Evolutionary conservation across 2,888 invertebrate species (phyloP), one percentile per base, ranked within the genome.

Genomic region (Chalcis sispes): DNA sequence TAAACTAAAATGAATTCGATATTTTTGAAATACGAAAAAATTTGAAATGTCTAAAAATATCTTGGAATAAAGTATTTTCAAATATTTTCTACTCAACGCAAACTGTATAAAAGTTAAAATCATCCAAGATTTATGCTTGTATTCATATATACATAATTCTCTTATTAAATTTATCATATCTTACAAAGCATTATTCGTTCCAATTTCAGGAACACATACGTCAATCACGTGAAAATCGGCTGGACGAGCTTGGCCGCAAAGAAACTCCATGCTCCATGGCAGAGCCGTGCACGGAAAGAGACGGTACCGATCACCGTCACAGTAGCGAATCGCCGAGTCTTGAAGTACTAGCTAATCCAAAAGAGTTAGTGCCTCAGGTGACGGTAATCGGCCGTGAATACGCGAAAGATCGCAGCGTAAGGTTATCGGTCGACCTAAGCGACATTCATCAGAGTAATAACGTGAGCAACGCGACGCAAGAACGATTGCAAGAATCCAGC

Each of bases 211-310:
- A 93, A 82, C 93, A 93, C 87, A 93, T 95, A 83, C 91, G 94
- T 5, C 94, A 95, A 83, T 95, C 95, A 0, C 93, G 95, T 72
- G 95, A 95, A 86, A 95, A 94, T 82, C 92, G 94, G 48, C 89
- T 95, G 76, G 94, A 95, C 86, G 92, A 93, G 84, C 87, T 93
- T 80, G 93, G 92, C 32, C 86, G 88, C 3, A 87, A 88, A 76
- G 78, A 85, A 25, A 87, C 86, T 3, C 86, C 87, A 2, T 84
- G 88, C 76, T 85, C 85, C 4, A 80, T 85, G 59, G 79, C 84
- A 1, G 72, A 77, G 25, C 10, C 56, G 0, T 72, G 71, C 18
- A 69, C 42, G 20, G 78, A 75, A 25, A 42, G 71, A 83, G 4
- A 82, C 80, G 1, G 82, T 81, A 0, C 70, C 82, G 77, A 83